These are phyloP conservation scores for Suncus etruscus DNA, from an alignment of 2,113 vertebrate species.

Conservation along the genomic window DNA sequence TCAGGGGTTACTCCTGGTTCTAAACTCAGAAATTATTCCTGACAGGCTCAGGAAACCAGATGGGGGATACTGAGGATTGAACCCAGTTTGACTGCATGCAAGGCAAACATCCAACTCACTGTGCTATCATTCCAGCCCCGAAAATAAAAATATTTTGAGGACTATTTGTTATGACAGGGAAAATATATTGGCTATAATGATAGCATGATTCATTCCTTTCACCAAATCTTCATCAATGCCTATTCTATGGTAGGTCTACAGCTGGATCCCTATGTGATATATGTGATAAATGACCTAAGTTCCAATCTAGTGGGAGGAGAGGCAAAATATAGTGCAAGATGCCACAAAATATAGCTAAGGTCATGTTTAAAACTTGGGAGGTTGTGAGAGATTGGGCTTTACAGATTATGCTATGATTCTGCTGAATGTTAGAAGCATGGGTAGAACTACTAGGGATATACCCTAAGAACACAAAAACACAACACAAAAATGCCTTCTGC, in stretches of 20 bases:
- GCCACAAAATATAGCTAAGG: not conserved
- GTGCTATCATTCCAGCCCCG: not conserved
- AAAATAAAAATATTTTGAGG: constrained; percentile 22
- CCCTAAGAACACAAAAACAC: no score
- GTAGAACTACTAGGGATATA: no score
- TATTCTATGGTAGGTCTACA: not conserved
- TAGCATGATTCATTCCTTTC: not conserved
- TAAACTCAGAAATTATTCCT: no score
- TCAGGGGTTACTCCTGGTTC: no score
- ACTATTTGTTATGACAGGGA: not conserved
- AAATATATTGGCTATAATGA: not conserved
- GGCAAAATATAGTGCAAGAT: not conserved
- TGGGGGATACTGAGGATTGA: no score
- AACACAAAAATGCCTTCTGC: no score
- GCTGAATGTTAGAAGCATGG: not conserved
- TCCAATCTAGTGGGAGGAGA: not conserved
- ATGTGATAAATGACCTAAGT: not conserved
- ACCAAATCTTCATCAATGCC: not conserved
- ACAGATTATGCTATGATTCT: not conserved
- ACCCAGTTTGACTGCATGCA: no score
- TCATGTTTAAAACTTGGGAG: not conserved
- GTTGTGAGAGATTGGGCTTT: not conserved
- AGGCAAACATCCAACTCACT: no score
- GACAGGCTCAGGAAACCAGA: no score
- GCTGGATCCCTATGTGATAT: not conserved